Percentiles rank a stretch among this genome's conserved stretches.
Evolutionary conservation across 2,888 invertebrate genomes (phyloP).

Genomic region (Microctonus brassicae): DNA sequence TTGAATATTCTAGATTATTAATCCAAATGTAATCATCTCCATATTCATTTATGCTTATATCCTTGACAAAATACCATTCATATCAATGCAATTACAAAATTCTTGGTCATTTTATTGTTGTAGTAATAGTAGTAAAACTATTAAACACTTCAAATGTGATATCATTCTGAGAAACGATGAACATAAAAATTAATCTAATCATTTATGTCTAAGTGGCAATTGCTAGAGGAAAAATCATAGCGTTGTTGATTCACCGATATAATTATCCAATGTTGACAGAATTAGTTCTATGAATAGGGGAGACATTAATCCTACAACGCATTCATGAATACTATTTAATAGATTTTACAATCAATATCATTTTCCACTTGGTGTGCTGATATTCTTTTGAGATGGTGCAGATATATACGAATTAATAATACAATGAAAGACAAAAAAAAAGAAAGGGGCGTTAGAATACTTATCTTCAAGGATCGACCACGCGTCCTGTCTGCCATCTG

Average conservation of each 20-base stretch:
- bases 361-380: background rate
- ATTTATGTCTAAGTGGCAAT: background rate
- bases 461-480: constrained; percentile 48
- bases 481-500: constrained; percentile 59
- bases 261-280: background rate
- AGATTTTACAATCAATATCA: background rate
- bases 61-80: background rate
- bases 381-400: background rate
- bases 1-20: background rate
- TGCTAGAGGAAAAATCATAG: background rate
- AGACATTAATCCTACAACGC: background rate
- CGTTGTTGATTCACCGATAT: background rate
- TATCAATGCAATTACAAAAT: background rate
- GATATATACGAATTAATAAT: background rate
- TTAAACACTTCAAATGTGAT: background rate
- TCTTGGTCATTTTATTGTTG: too few relatives aligned
- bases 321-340: background rate
- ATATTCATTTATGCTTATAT: background rate
- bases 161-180: constrained; percentile 3
- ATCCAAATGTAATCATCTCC: background rate
- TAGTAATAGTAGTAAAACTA: too few relatives aligned
- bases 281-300: background rate
- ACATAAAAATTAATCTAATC: constrained; percentile 25
- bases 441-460: constrained; percentile 5
- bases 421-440: background rate